Evolutionary conservation across 2,113 vertebrate species (phyloP).

Genomic region (Motacilla tschutschensis): DNA sequence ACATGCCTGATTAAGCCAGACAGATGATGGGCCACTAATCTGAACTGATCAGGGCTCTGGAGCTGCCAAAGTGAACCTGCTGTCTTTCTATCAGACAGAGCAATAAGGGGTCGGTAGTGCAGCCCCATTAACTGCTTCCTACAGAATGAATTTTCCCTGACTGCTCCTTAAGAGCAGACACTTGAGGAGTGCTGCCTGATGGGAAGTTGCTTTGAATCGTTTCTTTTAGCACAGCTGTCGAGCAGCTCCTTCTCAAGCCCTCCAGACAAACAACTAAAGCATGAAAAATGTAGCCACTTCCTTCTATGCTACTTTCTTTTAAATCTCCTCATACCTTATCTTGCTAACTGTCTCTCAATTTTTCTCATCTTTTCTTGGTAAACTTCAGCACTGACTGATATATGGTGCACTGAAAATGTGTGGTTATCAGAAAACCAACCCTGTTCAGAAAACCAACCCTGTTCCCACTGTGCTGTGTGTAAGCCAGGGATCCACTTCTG

Average conservation of each 20-base stretch:
- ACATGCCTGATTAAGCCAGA: slow-evolving; percentile 67
- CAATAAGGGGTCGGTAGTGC: slow-evolving; percentile 52
- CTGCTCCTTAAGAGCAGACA: slow-evolving; percentile 47
- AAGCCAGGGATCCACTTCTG: not conserved
- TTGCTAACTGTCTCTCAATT: slow-evolving; percentile 62
- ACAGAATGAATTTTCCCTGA: slow-evolving; percentile 55
- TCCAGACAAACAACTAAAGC: slow-evolving; percentile 6
- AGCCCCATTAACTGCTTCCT: slow-evolving; percentile 61
- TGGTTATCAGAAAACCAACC: slow-evolving; percentile 23
- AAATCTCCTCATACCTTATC: slow-evolving; percentile 41
- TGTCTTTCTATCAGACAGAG: slow-evolving; percentile 65
- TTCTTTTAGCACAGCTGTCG: not conserved
- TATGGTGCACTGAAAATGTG: not conserved
- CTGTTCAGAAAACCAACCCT: not conserved
- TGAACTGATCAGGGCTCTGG: slow-evolving; percentile 66
- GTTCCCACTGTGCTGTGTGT: not conserved
- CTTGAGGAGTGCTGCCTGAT: slow-evolving; percentile 54
- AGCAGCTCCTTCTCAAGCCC: slow-evolving; percentile 33
- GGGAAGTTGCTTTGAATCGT: slow-evolving; percentile 12
- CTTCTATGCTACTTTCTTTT: slow-evolving; percentile 25
- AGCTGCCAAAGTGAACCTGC: slow-evolving; percentile 61
- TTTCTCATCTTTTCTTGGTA: slow-evolving; percentile 47
- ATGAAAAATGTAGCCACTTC: slow-evolving; percentile 58
- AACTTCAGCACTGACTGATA: slow-evolving; percentile 52
- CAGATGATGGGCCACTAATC: slow-evolving; percentile 69